Evolutionary conservation across 2,888 invertebrate species (phyloP).

Genomic region (Melieria omissa): DNA sequence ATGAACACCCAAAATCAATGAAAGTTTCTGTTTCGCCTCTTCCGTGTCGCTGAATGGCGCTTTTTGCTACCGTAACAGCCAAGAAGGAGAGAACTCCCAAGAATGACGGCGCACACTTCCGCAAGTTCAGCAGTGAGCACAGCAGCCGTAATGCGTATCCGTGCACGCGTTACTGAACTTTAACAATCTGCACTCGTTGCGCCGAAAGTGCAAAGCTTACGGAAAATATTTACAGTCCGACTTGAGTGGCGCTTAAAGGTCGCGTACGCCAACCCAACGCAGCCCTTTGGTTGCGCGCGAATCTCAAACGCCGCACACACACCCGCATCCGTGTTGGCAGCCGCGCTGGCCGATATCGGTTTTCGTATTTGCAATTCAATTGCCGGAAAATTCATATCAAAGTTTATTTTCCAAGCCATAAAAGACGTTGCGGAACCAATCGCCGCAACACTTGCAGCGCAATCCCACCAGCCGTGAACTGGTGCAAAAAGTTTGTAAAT

Average conservation of each 20-base stretch:
- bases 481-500: slow-evolving; percentile 40
- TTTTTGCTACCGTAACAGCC: not conserved
- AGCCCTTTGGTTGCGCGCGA: not conserved
- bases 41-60: slow-evolving; percentile 3
- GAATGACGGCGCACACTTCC: no score
- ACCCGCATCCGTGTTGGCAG: not conserved
- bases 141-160: no score
- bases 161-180: no score
- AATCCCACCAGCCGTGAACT: not conserved
- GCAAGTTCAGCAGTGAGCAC: no score
- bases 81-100: no score
- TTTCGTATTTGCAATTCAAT: slow-evolving; percentile 24
- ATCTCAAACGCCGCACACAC: slow-evolving; percentile 12
- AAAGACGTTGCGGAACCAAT: slow-evolving; percentile 49
- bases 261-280: slow-evolving; percentile 6
- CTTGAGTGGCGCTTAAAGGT: no score
- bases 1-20: slow-evolving; percentile 40
- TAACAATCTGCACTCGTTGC: no score
- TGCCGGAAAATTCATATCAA: slow-evolving; percentile 36
- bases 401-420: slow-evolving; percentile 62
- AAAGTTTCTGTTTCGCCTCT: slow-evolving; percentile 29
- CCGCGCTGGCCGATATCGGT: slow-evolving; percentile 20
- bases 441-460: slow-evolving; percentile 35
- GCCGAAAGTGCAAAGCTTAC: no score
- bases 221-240: no score